Conservation (phyloP, 2,113 vertebrate genomes). For the Limnothrissa miodon region DNA sequence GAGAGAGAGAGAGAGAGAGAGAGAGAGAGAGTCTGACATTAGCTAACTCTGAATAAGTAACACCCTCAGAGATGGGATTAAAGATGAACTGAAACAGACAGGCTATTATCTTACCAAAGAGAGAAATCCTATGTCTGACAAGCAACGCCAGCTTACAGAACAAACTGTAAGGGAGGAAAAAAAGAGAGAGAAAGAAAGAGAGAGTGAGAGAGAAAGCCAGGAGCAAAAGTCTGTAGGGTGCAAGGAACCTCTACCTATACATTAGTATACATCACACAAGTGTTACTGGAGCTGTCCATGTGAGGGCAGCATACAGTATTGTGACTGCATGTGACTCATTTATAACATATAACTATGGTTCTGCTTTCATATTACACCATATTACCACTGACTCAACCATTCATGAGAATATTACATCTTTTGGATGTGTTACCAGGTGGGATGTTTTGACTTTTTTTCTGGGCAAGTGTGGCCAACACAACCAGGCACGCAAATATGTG, state of each 20-base stretch:
- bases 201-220: constrained; percentile 46
- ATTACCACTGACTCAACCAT: too few species aligned
- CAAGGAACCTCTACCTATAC: too few species aligned
- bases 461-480: too few species aligned
- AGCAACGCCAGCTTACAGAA: constrained; percentile 99
- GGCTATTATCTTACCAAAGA: constrained; percentile 87
- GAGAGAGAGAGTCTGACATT: background rate
- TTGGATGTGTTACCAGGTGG: too few species aligned
- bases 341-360: too few species aligned
- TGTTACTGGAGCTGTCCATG: background rate
- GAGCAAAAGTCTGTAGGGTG: background rate
- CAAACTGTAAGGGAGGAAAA: constrained; percentile 73
- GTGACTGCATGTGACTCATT: too few species aligned
- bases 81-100: constrained; percentile 9
- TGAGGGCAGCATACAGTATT: too few species aligned
- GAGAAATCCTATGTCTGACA: constrained; percentile 98
- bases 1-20: background rate
- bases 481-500: too few species aligned
- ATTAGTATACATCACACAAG: too few species aligned
- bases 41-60: background rate
- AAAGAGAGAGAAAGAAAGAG: constrained; percentile 51
- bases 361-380: too few species aligned
- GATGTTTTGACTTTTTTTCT: too few species aligned
- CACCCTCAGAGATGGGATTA: constrained; percentile 16
- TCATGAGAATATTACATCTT: too few species aligned